Evolutionary conservation across 2,797 vertebrate genomes (phyloP), one percentile per base, ranked within the genome.

Genomic region (Chelidonichthys spinosus): DNA sequence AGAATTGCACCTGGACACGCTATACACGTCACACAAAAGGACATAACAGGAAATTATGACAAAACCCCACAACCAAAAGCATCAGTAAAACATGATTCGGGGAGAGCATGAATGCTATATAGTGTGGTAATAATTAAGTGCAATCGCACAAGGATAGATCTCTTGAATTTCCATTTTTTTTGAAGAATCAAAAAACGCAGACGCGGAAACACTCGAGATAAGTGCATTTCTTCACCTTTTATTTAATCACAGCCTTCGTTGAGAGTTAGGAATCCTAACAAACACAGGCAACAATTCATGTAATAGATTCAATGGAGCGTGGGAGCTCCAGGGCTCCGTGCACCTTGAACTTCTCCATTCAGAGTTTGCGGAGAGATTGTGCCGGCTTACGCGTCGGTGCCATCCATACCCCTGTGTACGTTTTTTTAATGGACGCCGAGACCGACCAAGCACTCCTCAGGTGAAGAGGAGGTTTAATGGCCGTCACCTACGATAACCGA

Each of bases 1-100:
- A 73, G 62, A 70, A 79, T 66, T 40, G 63, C 79, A 44, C 76
- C 68, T 53, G 61, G 66, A 66, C 53, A 74, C 25, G 49, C 15
- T 61, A 58, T 15, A 76, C 62, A 78, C 18, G 32, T 55, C 37
- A 71, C 13, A 77, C 53, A 83, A 39, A 40, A 70, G 2, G 25
- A 25, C 53, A 56, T 17, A 35, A 76, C 61, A 75, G 46, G 53
- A 61, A 56, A 56, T 46, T 15, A 72, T 50, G 17, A 25, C 13
- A 42, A 68, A 70, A 25, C 25, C 25, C 17, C 33, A 25, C 44
- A 52, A 63, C 4, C 33, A 55, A 53, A 59, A 11, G 25, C 15
- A 25, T 64, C 40, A 61, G 25, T 50, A 56, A 64, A 25, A 63
- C 14, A 40, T 6, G 37, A 60, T 40, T 53, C 14, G 2, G 40